Evolutionary conservation across 37 sponge, comb jelly and placozoan species (phyloP).

Genomic region (Spongia lamella): DNA sequence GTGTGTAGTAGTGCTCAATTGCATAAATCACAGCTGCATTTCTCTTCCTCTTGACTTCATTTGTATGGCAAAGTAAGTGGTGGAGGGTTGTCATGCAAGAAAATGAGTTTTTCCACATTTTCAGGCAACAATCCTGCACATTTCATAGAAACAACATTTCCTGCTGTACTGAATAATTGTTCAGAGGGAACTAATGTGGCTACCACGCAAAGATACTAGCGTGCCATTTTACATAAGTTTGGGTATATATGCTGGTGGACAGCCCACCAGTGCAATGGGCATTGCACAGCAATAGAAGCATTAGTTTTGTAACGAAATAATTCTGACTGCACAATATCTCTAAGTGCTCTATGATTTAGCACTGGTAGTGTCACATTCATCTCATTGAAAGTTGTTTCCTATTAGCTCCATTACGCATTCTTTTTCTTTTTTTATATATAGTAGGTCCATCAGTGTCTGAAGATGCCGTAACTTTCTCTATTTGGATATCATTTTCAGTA

Average conservation of each 20-base stretch:
- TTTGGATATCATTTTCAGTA: too few relatives aligned
- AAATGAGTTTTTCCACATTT: constrained; percentile 23
- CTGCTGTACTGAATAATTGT: constrained; percentile 18
- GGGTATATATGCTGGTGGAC: neutral
- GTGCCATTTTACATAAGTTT: constrained; percentile 1
- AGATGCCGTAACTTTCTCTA: too few relatives aligned
- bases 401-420: neutral
- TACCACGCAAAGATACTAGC: constrained; percentile 3
- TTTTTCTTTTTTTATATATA: too few relatives aligned
- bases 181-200: constrained; percentile 43
- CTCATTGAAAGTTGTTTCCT: too few relatives aligned
- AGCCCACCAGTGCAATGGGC: constrained; percentile 12
- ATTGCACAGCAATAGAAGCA: neutral
- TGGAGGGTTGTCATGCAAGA: constrained; percentile 24
- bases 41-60: too few relatives aligned
- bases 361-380: too few relatives aligned
- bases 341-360: too few relatives aligned
- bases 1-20: too few relatives aligned
- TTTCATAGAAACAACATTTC: constrained; percentile 1
- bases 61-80: too few relatives aligned
- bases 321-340: constrained; percentile 5
- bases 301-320: neutral
- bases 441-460: too few relatives aligned
- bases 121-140: constrained; percentile 2
- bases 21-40: too few relatives aligned